These are phyloP conservation scores for Clavelina lepadiformis DNA, from an alignment of 23 tunicate species.

Conservation along the genomic window DNA sequence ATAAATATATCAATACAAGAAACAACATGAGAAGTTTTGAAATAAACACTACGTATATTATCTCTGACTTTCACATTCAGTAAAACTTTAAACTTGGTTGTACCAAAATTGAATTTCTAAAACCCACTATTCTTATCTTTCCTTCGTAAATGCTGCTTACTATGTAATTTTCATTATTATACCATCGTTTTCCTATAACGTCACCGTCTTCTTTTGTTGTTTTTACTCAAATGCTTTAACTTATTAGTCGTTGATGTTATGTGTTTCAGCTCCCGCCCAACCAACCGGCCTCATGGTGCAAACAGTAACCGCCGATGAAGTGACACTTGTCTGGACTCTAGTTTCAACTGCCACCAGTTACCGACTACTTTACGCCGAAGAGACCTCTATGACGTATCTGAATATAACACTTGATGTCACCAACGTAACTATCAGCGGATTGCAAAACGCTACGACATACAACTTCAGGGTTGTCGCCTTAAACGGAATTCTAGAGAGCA, in stretches of 20 bases:
- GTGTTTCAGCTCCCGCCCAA: constrained; percentile 31
- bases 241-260: too few relatives aligned
- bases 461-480: constrained; percentile 26
- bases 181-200: too few relatives aligned
- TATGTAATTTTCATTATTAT: too few relatives aligned
- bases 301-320: neutral
- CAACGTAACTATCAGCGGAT: constrained; percentile 4
- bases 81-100: too few relatives aligned
- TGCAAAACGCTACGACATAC: constrained; percentile 25
- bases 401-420: neutral
- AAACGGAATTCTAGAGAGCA: constrained; percentile 9
- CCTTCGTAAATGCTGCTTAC: neutral
- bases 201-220: too few relatives aligned
- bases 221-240: too few relatives aligned
- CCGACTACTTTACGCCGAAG: neutral
- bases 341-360: constrained; percentile 34
- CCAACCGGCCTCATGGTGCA: constrained; percentile 2
- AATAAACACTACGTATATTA: too few relatives aligned
- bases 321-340: constrained; percentile 12
- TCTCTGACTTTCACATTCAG: too few relatives aligned
- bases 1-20: too few relatives aligned
- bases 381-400: neutral
- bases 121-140: too few relatives aligned
- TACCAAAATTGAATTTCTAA: too few relatives aligned
- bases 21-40: too few relatives aligned